These are phyloP conservation scores for Percopsis omiscomaycus DNA, from an alignment of 2,797 vertebrate genomes.

Conservation along the genomic window DNA sequence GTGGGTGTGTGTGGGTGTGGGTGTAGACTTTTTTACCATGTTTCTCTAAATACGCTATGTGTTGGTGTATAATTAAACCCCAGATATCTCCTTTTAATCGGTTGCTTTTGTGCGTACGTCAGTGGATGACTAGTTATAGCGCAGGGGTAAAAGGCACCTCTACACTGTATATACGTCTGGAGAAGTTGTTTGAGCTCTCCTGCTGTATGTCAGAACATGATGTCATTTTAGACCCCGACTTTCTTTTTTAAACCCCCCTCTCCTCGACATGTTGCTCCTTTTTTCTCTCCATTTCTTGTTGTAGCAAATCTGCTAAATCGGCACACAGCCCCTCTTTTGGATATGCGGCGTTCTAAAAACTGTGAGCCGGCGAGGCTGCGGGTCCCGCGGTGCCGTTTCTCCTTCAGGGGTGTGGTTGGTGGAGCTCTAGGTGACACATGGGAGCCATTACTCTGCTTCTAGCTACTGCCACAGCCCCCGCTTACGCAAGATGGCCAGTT, in stretches of 20 bases:
- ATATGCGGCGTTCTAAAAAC: conserved; percentile 64
- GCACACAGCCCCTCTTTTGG: conserved; percentile 53
- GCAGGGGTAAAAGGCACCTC: conserved; percentile 51
- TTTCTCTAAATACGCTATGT: not conserved
- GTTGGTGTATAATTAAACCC: not conserved
- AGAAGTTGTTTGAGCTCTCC: conserved; percentile 64
- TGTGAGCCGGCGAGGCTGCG: conserved; percentile 73
- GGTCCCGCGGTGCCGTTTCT: conserved; percentile 72
- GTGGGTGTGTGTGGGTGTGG: too few relatives aligned
- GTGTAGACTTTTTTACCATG: not conserved
- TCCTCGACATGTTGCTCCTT: conserved; percentile 4
- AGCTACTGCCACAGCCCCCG: conserved; percentile 56
- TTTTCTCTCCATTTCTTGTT: not conserved
- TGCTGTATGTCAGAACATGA: conserved; percentile 72
- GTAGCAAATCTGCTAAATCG: conserved; percentile 50
- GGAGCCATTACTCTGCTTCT: conserved; percentile 79
- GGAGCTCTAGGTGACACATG: conserved; percentile 76
- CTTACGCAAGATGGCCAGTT: conserved; percentile 52
- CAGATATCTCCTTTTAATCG: not conserved
- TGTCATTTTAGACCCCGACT: conserved; percentile 67
- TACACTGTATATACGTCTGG: conserved; percentile 65
- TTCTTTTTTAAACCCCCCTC: conserved; percentile 45
- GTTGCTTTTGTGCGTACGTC: conserved; percentile 38
- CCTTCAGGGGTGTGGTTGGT: conserved; percentile 68
- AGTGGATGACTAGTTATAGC: conserved; percentile 56